Percentiles rank a stretch among this genome's conserved stretches.
Conservation (phyloP, 1,140 invertebrate species). For the Drosophila repleta region DNA sequence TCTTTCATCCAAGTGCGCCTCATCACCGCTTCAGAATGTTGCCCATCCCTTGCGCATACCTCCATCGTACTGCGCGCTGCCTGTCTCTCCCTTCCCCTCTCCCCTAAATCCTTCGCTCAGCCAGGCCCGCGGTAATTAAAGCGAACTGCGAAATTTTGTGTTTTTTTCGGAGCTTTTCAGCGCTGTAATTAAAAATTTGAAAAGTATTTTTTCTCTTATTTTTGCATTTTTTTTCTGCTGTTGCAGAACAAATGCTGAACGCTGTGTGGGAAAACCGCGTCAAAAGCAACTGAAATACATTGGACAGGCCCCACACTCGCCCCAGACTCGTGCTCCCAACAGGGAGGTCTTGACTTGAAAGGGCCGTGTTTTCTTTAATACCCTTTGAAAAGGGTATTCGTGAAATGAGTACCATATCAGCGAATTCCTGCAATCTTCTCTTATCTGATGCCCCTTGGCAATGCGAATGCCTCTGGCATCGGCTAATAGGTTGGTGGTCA, state of each 20-base stretch:
- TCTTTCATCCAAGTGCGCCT: conserved; percentile 80
- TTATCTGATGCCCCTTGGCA: too few species aligned
- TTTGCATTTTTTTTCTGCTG: conserved; percentile 38
- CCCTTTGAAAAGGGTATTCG: background rate
- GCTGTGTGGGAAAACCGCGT: conserved; percentile 67
- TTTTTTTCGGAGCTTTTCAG: conserved; percentile 77
- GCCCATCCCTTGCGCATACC: conserved; percentile 15
- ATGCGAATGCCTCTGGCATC: too few species aligned
- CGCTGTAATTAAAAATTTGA: conserved; percentile 79
- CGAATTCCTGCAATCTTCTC: background rate
- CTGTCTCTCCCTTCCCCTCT: background rate
- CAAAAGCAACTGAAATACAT: conserved; percentile 77
- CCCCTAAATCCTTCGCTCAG: conserved; percentile 1
- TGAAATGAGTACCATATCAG: background rate
- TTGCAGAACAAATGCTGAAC: conserved; percentile 34
- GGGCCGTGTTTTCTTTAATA: background rate
- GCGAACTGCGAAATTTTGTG: conserved; percentile 54
- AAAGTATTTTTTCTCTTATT: conserved; percentile 56
- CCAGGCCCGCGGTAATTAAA: conserved; percentile 71
- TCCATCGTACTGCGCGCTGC: background rate
- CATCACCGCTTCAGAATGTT: conserved; percentile 50
- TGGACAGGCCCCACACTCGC: conserved; percentile 40
- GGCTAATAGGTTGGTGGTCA: too few species aligned
- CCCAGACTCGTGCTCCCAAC: conserved; percentile 23
- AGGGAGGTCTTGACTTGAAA: conserved; percentile 23